Conservation (phyloP, 2,888 invertebrate species). For the Pyrochroa serraticornis region DNA sequence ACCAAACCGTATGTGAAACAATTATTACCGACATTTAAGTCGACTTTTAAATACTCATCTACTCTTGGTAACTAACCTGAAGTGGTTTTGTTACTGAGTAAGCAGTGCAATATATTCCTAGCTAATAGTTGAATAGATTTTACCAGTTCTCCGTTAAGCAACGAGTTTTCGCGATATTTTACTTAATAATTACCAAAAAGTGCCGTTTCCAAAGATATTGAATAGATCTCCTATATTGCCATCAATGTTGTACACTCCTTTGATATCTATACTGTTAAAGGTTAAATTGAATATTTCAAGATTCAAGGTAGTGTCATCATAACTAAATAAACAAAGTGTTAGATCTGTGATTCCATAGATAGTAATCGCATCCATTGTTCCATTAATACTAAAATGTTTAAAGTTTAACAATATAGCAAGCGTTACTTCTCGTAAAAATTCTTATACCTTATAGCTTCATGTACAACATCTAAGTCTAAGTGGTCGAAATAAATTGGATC, state of each 20-base stretch:
- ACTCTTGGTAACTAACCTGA: too few species aligned
- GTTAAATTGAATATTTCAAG: conserved; percentile 33
- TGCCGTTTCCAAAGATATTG: conserved; percentile 33
- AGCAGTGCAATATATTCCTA: too few species aligned
- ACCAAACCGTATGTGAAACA: not conserved
- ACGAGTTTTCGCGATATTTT: too few species aligned
- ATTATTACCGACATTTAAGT: too few species aligned
- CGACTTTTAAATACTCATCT: too few species aligned
- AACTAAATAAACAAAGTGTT: conserved; percentile 5
- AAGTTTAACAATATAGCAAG: not conserved
- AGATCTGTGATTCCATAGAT: conserved; percentile 21
- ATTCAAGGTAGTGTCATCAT: not conserved
- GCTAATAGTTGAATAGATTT: too few species aligned
- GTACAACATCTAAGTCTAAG: conserved; percentile 9
- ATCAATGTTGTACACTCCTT: conserved; percentile 30
- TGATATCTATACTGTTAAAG: conserved; percentile 25
- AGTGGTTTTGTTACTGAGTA: too few species aligned
- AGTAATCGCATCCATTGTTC: conserved; percentile 24
- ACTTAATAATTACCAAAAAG: conserved; percentile 28
- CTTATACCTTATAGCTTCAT: conserved; percentile 18
- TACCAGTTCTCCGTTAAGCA: too few species aligned
- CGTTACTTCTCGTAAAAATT: not conserved
- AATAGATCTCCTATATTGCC: conserved; percentile 38
- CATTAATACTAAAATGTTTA: conserved; percentile 22
- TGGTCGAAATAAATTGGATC: conserved; percentile 5